These are phyloP conservation scores for Eulemur rufifrons DNA, from an alignment of 2,113 vertebrate species.

Conservation along the genomic window DNA sequence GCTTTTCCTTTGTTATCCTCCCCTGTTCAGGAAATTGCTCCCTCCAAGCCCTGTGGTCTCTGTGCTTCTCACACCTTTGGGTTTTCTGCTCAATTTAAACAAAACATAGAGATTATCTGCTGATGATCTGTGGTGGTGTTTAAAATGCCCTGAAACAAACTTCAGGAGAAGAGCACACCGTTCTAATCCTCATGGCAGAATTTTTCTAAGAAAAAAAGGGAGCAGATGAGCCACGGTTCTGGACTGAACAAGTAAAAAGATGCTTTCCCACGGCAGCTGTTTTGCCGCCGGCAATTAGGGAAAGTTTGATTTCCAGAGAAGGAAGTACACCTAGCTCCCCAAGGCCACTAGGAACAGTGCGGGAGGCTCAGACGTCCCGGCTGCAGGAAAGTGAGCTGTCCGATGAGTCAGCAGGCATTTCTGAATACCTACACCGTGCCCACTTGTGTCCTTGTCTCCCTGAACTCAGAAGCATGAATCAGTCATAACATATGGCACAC, in stretches of 20 bases:
- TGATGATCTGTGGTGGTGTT: neutral
- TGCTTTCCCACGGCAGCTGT: neutral
- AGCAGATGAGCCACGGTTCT: neutral
- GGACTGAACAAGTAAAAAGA: neutral
- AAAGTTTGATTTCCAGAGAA: neutral
- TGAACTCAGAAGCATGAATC: neutral
- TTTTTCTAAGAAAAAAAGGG: neutral
- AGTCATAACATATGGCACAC: neutral
- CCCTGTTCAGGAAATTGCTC: neutral
- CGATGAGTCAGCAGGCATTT: accelerated
- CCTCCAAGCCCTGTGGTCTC: neutral
- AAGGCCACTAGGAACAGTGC: neutral
- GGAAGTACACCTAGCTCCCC: neutral
- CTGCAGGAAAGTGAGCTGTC: too few relatives aligned
- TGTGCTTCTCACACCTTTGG: neutral
- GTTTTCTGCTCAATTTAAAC: neutral
- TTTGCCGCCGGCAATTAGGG: neutral
- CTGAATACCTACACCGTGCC: neutral
- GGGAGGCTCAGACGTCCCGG: neutral
- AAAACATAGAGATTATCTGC: neutral
- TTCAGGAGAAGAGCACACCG: neutral
- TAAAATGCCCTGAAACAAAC: neutral
- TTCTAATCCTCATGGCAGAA: neutral
- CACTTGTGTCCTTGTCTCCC: neutral
- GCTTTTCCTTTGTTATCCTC: too few relatives aligned